These are phyloP conservation scores for Helicoverpa assulta DNA, from an alignment of 2,888 invertebrate genomes.

Conservation along the genomic window DNA sequence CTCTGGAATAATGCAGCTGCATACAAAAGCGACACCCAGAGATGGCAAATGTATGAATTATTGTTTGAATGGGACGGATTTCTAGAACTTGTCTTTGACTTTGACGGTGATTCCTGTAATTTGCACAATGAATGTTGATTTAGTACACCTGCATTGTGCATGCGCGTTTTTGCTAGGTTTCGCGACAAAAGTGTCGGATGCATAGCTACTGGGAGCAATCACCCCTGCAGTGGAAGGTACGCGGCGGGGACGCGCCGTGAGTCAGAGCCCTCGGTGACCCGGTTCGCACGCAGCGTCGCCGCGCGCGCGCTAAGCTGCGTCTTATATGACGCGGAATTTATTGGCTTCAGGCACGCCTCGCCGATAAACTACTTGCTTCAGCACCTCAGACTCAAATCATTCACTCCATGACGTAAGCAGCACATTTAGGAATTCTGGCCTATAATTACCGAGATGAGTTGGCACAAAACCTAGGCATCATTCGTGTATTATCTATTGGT, in stretches of 20 bases:
- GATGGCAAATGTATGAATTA: constrained; percentile 63
- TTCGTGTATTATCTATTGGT: constrained; percentile 58
- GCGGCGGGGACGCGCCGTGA: constrained; percentile 63
- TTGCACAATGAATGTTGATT: constrained; percentile 74
- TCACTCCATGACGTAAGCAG: constrained; percentile 29
- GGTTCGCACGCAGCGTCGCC: constrained; percentile 78
- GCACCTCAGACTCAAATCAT: constrained; percentile 24
- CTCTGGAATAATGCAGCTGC: constrained; percentile 68
- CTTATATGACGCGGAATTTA: constrained; percentile 73
- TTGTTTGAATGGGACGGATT: constrained; percentile 66
- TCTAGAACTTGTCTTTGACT: constrained; percentile 65
- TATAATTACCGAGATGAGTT: constrained; percentile 41
- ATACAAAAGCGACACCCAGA: constrained; percentile 56
- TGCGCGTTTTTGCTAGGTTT: constrained; percentile 60
- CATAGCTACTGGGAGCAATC: constrained; percentile 58
- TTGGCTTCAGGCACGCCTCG: constrained; percentile 41
- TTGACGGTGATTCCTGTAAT: constrained; percentile 62
- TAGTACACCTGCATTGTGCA: constrained; percentile 59
- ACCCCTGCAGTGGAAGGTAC: constrained; percentile 62
- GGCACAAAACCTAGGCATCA: constrained; percentile 47
- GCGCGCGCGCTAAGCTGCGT: constrained; percentile 57
- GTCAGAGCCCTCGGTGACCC: constrained; percentile 78
- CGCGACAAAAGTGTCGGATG: constrained; percentile 56
- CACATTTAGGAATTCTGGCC: constrained; percentile 17
- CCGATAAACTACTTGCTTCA: constrained; percentile 10